Conservation (phyloP, 1,140 invertebrate genomes). For the Cylas formicarius region DNA sequence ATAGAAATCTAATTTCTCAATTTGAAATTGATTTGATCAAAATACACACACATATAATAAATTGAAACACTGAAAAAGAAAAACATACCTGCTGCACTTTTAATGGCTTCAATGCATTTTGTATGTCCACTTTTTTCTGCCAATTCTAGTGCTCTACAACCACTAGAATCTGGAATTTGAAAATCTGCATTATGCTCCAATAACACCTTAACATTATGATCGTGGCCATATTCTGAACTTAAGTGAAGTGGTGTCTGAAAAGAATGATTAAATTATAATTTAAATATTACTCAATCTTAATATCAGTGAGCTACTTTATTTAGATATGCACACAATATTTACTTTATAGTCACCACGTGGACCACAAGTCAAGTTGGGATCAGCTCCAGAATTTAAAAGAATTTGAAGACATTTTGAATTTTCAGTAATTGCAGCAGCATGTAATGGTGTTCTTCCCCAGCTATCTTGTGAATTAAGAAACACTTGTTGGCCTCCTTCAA, state of each 20-base stretch:
- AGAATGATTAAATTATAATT: constrained; percentile 2
- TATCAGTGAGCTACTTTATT: background rate
- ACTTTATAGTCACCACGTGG: constrained; percentile 54
- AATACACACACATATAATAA: too few relatives aligned
- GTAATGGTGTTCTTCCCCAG: constrained; percentile 72
- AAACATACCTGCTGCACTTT: constrained; percentile 60
- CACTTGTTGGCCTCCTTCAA: constrained; percentile 63
- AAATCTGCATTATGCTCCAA: constrained; percentile 63
- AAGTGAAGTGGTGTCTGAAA: constrained; percentile 71
- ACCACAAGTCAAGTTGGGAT: constrained; percentile 63
- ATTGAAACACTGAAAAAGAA: too few relatives aligned
- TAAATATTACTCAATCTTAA: background rate
- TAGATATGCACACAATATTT: constrained; percentile 2
- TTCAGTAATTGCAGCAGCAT: constrained; percentile 82
- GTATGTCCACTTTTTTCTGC: constrained; percentile 66
- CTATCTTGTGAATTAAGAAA: constrained; percentile 67
- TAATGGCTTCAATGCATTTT: constrained; percentile 58
- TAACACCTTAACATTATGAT: constrained; percentile 60
- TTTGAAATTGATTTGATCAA: too few relatives aligned
- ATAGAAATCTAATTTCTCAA: too few relatives aligned
- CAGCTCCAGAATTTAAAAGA: constrained; percentile 64
- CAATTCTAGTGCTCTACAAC: constrained; percentile 64
- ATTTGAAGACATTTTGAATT: constrained; percentile 71
- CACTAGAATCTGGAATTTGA: constrained; percentile 55
- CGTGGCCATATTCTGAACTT: constrained; percentile 71